Percentiles rank a stretch among this genome's conserved stretches.
phyloP scores from a whole-genome alignment of 1,140 invertebrate species.

The Hyles vespertilio region DNA sequence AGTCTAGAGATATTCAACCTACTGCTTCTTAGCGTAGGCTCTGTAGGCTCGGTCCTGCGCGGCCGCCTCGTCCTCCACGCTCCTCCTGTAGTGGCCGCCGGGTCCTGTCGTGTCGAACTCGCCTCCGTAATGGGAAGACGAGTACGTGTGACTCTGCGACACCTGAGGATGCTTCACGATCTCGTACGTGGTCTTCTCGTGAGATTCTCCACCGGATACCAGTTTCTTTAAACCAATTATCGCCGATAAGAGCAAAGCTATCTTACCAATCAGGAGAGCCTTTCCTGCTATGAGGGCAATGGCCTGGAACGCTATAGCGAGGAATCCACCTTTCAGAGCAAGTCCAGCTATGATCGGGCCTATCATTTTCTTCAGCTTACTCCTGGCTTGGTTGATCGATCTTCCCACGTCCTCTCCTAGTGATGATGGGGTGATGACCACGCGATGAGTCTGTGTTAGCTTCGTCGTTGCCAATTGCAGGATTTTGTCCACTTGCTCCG shows the following conservation, averaged over 20 bases:
- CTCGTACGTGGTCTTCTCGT: slow-evolving; percentile 88
- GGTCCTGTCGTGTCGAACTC: slow-evolving; percentile 77
- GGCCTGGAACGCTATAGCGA: slow-evolving; percentile 85
- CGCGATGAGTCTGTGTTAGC: slow-evolving; percentile 78
- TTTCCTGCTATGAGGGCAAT: slow-evolving; percentile 86
- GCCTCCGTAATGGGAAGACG: slow-evolving; percentile 82
- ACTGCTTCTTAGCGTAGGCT: slow-evolving; percentile 68
- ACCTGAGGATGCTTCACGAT: slow-evolving; percentile 90
- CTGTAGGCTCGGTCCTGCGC: slow-evolving; percentile 78
- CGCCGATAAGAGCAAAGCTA: slow-evolving; percentile 84
- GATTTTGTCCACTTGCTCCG: slow-evolving; percentile 77
- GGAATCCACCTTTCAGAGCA: slow-evolving; percentile 84
- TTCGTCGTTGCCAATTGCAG: slow-evolving; percentile 74
- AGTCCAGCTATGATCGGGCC: slow-evolving; percentile 88
- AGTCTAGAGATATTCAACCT: slow-evolving; percentile 33
- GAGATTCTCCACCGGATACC: slow-evolving; percentile 76
- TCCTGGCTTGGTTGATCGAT: slow-evolving; percentile 79
- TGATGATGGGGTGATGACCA: slow-evolving; percentile 75
- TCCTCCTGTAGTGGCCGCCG: slow-evolving; percentile 79
- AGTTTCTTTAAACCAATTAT: slow-evolving; percentile 87
- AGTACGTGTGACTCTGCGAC: slow-evolving; percentile 85
- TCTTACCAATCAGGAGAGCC: slow-evolving; percentile 84
- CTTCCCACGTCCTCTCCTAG: slow-evolving; percentile 68
- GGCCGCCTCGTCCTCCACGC: slow-evolving; percentile 77
- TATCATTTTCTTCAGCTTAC: slow-evolving; percentile 90